These are phyloP conservation scores for Eupithecia inturbata DNA, from an alignment of 2,888 invertebrate species.

Conservation along the genomic window DNA sequence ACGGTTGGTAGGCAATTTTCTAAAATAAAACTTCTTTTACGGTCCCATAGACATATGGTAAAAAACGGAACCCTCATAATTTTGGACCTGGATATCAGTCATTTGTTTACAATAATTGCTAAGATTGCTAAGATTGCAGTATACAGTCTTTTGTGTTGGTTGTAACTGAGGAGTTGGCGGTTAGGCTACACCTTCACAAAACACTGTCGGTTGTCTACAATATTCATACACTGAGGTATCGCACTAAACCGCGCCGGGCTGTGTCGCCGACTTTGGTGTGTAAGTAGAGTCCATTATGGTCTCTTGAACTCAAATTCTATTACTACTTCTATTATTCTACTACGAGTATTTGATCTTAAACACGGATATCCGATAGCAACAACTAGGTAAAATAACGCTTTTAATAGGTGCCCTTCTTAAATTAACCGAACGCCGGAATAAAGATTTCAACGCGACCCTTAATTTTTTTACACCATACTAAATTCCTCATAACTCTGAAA, in stretches of 20 bases:
- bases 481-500: neutral
- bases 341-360: neutral
- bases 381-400: neutral
- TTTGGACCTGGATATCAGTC: neutral
- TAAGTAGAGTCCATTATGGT: neutral
- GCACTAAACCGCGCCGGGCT: neutral
- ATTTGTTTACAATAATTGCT: neutral
- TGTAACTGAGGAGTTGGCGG: neutral
- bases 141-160: neutral
- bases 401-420: neutral
- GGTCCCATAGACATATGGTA: neutral
- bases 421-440: neutral
- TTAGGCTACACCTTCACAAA: neutral
- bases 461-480: neutral
- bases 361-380: neutral
- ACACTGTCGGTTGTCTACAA: neutral
- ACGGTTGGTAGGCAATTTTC: constrained; percentile 3
- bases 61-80: neutral
- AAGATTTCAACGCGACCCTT: neutral
- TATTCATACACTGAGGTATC: neutral
- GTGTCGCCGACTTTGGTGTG: neutral
- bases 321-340: too few species aligned
- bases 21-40: neutral
- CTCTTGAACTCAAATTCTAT: neutral
- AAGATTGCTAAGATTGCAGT: neutral